Evolutionary conservation across 2,113 vertebrate species (phyloP), one percentile per base, ranked within the genome.

Genomic region (Peromyscus maniculatus): DNA sequence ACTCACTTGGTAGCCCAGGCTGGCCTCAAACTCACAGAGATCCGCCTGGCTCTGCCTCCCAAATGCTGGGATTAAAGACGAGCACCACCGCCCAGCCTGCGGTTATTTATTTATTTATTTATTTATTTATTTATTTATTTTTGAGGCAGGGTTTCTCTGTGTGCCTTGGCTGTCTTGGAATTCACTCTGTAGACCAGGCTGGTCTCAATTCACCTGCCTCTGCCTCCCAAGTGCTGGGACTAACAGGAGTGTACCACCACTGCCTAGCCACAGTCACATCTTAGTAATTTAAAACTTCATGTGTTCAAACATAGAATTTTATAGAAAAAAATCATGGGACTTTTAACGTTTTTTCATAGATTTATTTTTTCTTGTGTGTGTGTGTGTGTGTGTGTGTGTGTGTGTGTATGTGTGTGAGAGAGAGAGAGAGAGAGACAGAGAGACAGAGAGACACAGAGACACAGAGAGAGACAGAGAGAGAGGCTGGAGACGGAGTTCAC

Each of bases 241-340:
- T 24, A 83, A 83, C 39, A 39, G 19, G 8, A 3, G n/a, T 74
- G 71, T 0, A 13, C 9, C 72, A 74, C 8, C n/a, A 43, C 72
- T 24, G n/a, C 72, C n/a, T 74, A n/a, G n/a, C n/a, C 3, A 33
- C 66, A 8, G 66, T 21, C 43, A 11, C 5, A 43, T 89, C 9
- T 55, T 52, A 87, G 83, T 62, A 66, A 91, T 57, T 87, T 92
- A 95, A 57, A 92, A 12, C 31, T 62, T 78, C 21, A 49, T 82
- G 57, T 86, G 9, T 87, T 91, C 74, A 90, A 87, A 92, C 71
- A 46, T 77, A 78, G 5, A 21, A 87, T 71, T 94, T 95, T 75
- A 59, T 24, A 19, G 19, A 66, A 94, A 95, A 83, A 80, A 83
- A 46, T 67, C 15, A 10, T 89, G n/a, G 43, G 79, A n/a, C 0